Base-by-base conservation (phyloP, 2,113 vertebrate species). In the Astur gentilis region DNA sequence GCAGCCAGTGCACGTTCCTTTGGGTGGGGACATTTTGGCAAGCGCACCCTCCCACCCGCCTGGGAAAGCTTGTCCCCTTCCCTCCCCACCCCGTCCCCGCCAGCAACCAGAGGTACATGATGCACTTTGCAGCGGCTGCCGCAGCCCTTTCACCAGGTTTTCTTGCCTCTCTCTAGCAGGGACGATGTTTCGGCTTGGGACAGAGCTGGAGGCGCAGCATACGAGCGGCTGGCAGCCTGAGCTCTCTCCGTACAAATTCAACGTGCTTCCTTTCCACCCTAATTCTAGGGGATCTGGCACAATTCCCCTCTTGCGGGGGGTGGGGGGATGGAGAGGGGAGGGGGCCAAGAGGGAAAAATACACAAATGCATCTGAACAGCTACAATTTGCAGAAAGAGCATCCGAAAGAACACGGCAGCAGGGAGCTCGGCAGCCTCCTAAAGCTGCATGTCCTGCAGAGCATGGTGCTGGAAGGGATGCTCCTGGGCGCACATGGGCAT, bases 61-160 rank as follows among this genome's bases (percentile, higher is more conserved):
- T 97, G 92, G 93, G 92, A 96, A 98, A 97, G 75, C 80, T 75
- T 79, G 61, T 77, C 92, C 96, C 96, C 92, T 94, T 89, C 84
- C 95, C 95, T 91, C 90, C 96, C 96, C 95, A 69, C 71, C 96
- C 96, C 14, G 1, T 69, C 95, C 94, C 95, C n/a, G 47, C 87
- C 89, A 92, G 94, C 95, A 96, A 86, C 94, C 92, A 96, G 69
- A 97, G 88, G 94, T 88, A 97, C 73, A 93, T 42, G 57, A 94
- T 95, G 64, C 67, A 90, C 73, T 97, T 93, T 60, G 80, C 52
- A 89, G 92, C 23, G 87, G 93, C 89, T 78, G 87, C 84, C 87
- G 50, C 72, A 83, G 82, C 83, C 90, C 70, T 96, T 93, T 92
- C 73, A 78, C 87, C 7, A 9, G 61, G 49, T 96, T 89, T 93